A percentile compares a stretch with the other conserved stretches of the same genome.
Evolutionary conservation across 2,888 invertebrate genomes (phyloP).

Genomic region (Ormia ochracea): DNA sequence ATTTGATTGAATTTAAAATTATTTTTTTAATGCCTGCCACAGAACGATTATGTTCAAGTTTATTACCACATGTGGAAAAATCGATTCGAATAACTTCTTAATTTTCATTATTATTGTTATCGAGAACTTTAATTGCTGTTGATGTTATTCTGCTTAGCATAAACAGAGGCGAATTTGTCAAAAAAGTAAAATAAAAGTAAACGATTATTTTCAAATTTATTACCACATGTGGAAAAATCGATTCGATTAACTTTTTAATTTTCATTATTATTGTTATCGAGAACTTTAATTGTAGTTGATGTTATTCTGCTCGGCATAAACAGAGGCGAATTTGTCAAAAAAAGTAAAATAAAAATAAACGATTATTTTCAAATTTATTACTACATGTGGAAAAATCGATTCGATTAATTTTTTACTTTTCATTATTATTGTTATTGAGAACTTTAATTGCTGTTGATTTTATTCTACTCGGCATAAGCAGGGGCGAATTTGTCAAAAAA

Average conservation of each 20-base stretch:
- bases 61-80: background rate
- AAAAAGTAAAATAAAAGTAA: background rate
- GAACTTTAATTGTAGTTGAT: constrained; percentile 7
- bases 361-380: background rate
- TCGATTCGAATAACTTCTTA: background rate
- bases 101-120: constrained; percentile 1
- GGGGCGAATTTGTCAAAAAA: too few relatives aligned
- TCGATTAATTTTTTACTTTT: background rate
- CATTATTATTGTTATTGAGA: background rate
- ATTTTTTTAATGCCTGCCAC: too few relatives aligned
- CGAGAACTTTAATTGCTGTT: constrained; percentile 14
- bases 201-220: background rate
- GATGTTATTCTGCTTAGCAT: background rate
- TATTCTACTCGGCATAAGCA: background rate
- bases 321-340: too few relatives aligned
- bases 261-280: background rate
- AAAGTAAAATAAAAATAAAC: too few relatives aligned
- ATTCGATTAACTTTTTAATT: background rate
- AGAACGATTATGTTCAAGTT: background rate
- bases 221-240: background rate
- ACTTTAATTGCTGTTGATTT: constrained; percentile 7
- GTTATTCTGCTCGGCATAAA: background rate
- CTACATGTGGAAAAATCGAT: background rate
- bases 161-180: too few relatives aligned
- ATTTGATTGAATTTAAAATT: too few relatives aligned